Conservation (phyloP, 2,113 vertebrate genomes). For the Hemiscyllium ocellatum region DNA sequence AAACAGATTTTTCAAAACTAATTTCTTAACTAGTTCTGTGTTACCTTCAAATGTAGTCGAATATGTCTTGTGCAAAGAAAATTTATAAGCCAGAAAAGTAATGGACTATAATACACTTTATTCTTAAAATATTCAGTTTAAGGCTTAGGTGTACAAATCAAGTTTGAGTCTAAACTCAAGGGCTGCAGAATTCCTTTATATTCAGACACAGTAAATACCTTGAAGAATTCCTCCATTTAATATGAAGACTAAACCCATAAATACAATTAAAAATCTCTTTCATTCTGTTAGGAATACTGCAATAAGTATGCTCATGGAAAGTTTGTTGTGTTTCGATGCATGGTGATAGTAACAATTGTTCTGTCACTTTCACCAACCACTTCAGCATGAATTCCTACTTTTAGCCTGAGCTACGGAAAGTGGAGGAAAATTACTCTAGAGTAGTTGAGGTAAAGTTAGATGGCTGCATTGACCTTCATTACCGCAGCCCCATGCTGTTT, state of each 20-base stretch:
- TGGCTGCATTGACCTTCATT: neutral
- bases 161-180: neutral
- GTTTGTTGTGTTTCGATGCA: neutral
- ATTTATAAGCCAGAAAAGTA: neutral
- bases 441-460: neutral
- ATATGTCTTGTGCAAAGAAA: neutral
- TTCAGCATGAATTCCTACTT: neutral
- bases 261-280: neutral
- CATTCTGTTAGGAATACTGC: neutral
- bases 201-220: neutral
- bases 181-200: neutral
- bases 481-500: neutral
- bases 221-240: neutral
- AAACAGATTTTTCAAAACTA: conserved; percentile 28
- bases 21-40: neutral
- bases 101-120: neutral
- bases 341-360: neutral
- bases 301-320: neutral
- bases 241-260: neutral
- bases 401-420: neutral
- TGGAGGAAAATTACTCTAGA: neutral
- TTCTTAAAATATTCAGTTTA: neutral
- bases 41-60: neutral
- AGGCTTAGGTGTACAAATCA: neutral
- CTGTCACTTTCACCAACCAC: neutral